Base-by-base conservation (phyloP, 2,797 vertebrate genomes). In the Oryzias dopingdopingensis region DNA sequence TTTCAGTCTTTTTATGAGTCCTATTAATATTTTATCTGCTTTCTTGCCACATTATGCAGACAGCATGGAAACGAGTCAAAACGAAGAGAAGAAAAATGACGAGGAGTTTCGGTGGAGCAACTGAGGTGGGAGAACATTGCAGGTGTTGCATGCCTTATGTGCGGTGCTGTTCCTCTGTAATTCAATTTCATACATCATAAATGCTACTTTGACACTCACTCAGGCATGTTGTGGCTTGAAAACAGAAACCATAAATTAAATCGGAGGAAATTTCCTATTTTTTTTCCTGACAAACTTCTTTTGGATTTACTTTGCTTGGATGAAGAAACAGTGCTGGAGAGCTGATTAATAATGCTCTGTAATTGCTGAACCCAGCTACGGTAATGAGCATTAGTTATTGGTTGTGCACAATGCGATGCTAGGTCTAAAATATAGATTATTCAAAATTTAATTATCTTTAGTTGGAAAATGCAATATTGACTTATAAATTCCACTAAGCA, bases 171-270 rank as follows among this genome's bases (percentile, higher is more conserved):
- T 88, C 77, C 76, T 85, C 64, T 56, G 70, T 90, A 82, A 90
- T 90, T 89, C 87, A 87, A 92, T 90, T 90, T 91, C 88, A 90
- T 89, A 88, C 89, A 88, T 90, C 88, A 91, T 91, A 90, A 91
- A 90, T 86, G 83, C 88, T 77, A 86, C 85, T 87, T 88, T 87
- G 86, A 82, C 72, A 82, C 73, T 76, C 84, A 86, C 80, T 84
- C 88, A 83, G 82, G 62, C 80, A 73, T 83, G 83, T 75, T 78
- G 80, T 68, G 56, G 81, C 76, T 70, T 80, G 78, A 80, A 74
- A 85, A 73, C 63, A 42, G 67, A 85, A 85, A 76, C 81, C 77
- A 84, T 88, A 83, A 88, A 91, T 91, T 89, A 89, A 86, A 88
- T 79, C 75, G 72, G 79, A 86, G 73, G 71, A 59, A 56, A 86